Evolutionary conservation across 2,888 invertebrate species (phyloP), one percentile per base, ranked within the genome.

Genomic region (Caenorhabditis sp.): DNA sequence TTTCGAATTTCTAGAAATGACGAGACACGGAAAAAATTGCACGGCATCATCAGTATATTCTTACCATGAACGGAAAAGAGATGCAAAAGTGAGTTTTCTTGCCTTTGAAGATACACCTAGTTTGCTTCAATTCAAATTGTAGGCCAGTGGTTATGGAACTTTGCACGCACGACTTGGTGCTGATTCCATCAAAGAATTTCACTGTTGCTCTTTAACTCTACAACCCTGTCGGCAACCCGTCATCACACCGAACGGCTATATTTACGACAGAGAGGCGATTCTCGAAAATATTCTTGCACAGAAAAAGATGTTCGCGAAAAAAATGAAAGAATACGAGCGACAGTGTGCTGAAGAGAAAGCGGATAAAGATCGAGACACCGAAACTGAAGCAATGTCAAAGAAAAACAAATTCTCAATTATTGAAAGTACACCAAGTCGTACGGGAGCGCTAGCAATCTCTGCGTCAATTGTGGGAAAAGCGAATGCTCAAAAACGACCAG

Each of bases 41-140:
- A 99, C 99, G 1, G 97, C 99, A 0, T 95, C 96, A 66, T 94
- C 97, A 10, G 97, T 97, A 12, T 99, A 99, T 88, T 95, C 97
- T 0, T 97, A 99, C 86, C 94, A 96, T 85, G 99, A 99, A 88
- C 94, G 95, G 89, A 93, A 95, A 88, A 95, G 95, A 88, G 97
- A 99, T 88, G 95, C 95, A 1, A 92, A 93, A 60, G 71, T 68
- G 8, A 27, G 55, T 26, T 43, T 49, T 12, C n/a, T n/a, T n/a
- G n/a, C n/a, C n/a, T n/a, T n/a, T n/a, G n/a, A n/a, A n/a, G n/a
- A n/a, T n/a, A 23, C 21, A 14, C 24, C 26, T 23, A 19, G 26
- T 37, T 36, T 62, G 57, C 19, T 61, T 10, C 10, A 12, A 19
- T 8, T 6, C 10, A 31, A 19, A 14, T 37, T 66, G 59, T 17